phyloP scores from a whole-genome alignment of 2,113 vertebrate genomes.

The Thoracochromis brauschi region DNA sequence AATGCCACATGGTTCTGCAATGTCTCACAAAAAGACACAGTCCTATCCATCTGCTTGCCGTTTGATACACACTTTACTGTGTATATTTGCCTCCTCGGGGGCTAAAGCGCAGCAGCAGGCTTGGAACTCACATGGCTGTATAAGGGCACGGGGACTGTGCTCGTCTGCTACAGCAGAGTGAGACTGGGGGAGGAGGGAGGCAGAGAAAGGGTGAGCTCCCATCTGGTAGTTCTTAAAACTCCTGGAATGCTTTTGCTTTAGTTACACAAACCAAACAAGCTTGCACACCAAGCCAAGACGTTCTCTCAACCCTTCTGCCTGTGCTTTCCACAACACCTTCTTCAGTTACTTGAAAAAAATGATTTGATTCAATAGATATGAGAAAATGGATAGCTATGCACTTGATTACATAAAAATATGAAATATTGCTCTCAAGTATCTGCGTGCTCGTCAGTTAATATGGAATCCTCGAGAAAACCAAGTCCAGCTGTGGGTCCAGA shows the following conservation, averaged over 20 bases:
- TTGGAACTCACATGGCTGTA: constrained; percentile 73
- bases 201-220: constrained; percentile 55
- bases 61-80: neutral
- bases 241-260: constrained; percentile 82
- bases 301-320: constrained; percentile 9
- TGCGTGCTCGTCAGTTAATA: neutral
- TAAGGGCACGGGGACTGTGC: constrained; percentile 70
- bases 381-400: neutral
- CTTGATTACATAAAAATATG: neutral
- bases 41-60: neutral
- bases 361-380: neutral
- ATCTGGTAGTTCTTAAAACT: constrained; percentile 83
- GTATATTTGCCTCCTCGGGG: neutral
- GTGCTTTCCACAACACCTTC: constrained; percentile 26
- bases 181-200: constrained; percentile 22
- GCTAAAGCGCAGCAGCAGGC: constrained; percentile 38
- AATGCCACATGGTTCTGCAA: constrained; percentile 21
- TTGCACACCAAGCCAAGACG: constrained; percentile 61
- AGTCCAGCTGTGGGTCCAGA: constrained; percentile 30
- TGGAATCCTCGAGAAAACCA: neutral
- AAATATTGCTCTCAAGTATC: neutral
- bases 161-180: constrained; percentile 14
- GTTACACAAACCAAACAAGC: constrained; percentile 80
- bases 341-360: neutral
- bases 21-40: neutral